Percentiles rank a stretch among this genome's conserved stretches.
phyloP scores from a whole-genome alignment of 30 jellyfish, hydroid and myxozoan genomes.

The Aurelia sp. region DNA sequence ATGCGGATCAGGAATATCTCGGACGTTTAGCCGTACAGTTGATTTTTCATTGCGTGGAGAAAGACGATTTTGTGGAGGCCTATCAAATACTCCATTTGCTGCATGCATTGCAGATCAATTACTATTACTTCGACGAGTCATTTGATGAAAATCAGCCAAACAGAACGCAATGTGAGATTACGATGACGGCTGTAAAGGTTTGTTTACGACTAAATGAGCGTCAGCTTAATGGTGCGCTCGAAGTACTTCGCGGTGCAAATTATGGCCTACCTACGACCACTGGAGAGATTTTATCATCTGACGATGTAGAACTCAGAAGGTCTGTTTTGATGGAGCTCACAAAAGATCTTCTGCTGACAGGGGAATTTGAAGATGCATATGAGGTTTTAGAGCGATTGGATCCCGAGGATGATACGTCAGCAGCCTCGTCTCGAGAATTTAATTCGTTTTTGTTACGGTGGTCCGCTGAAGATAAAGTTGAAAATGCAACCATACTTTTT shows the following conservation, averaged over 20 bases:
- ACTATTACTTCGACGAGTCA: conserved; percentile 30
- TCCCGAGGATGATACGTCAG: not conserved
- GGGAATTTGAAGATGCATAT: conserved; percentile 45
- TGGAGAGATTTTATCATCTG: conserved; percentile 7
- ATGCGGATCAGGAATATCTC: conserved; percentile 45
- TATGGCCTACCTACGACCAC: conserved; percentile 48
- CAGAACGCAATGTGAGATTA: conserved; percentile 43
- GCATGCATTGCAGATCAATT: conserved; percentile 59
- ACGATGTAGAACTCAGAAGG: conserved; percentile 13
- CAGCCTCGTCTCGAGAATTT: not conserved
- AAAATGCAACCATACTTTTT: conserved; percentile 40
- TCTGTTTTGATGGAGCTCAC: conserved; percentile 1
- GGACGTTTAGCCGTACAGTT: conserved; percentile 78
- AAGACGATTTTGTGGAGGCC: conserved; percentile 24
- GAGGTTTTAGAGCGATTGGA: conserved; percentile 36
- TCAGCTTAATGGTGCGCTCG: conserved; percentile 63
- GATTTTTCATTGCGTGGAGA: conserved; percentile 29
- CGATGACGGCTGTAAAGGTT: conserved; percentile 59
- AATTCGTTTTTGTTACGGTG: conserved; percentile 30
- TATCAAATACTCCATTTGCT: conserved; percentile 46
- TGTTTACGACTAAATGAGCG: conserved; percentile 62
- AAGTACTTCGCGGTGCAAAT: conserved; percentile 65
- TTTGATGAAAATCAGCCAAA: conserved; percentile 13
- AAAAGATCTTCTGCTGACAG: conserved; percentile 6
- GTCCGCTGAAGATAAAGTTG: conserved; percentile 29